These are phyloP conservation scores for Acronicta psi DNA, from an alignment of 2,888 invertebrate genomes.

Conservation along the genomic window DNA sequence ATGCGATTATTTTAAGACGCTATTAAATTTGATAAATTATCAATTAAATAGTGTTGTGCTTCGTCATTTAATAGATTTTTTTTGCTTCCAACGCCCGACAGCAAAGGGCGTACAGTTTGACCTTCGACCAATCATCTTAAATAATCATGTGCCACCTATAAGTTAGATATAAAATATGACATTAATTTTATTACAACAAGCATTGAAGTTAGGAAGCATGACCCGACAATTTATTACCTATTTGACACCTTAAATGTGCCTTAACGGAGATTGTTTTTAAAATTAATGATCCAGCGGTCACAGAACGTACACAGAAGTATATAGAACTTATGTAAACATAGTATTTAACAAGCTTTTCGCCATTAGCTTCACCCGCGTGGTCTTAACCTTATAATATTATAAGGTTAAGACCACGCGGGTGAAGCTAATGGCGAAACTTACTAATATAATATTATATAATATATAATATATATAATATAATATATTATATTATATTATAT, in stretches of 20 bases:
- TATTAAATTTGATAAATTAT: conserved; percentile 31
- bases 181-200: conserved; percentile 20
- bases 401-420: too few relatives aligned
- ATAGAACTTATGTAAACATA: too few relatives aligned
- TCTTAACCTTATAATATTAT: too few relatives aligned
- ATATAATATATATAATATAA: too few relatives aligned
- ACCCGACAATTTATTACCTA: conserved; percentile 8
- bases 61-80: conserved; percentile 22
- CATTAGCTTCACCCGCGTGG: too few relatives aligned
- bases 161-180: conserved; percentile 37
- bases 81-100: conserved; percentile 15
- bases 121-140: conserved; percentile 25
- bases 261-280: not conserved
- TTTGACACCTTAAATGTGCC: not conserved
- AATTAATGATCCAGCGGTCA: too few relatives aligned
- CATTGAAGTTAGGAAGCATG: conserved; percentile 24
- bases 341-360: too few relatives aligned
- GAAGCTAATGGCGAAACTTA: too few relatives aligned
- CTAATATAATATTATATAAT: too few relatives aligned
- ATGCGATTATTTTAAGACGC: conserved; percentile 3
- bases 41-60: conserved; percentile 6
- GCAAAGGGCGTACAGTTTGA: conserved; percentile 33
- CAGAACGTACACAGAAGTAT: too few relatives aligned
- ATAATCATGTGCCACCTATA: conserved; percentile 28
- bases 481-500: too few relatives aligned